phyloP scores from a whole-genome alignment of 2,113 vertebrate genomes.

The Dasyurus viverrinus region DNA sequence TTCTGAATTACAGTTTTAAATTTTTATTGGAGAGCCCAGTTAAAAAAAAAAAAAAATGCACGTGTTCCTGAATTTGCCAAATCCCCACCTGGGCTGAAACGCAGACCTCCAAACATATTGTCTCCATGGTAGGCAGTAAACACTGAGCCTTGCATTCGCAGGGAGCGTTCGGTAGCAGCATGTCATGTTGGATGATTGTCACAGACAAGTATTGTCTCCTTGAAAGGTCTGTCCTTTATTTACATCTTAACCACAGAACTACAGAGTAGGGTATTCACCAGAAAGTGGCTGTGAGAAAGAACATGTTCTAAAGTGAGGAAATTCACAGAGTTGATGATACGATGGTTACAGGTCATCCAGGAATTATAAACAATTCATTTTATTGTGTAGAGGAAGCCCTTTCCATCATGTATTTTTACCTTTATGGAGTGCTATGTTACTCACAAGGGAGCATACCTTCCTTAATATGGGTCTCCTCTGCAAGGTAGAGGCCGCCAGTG shows the following conservation, averaged over 20 bases:
- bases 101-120: neutral
- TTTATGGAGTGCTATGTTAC: conserved; percentile 80
- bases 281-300: conserved; percentile 77
- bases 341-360: conserved; percentile 76
- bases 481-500: conserved; percentile 63
- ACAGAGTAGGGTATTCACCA: conserved; percentile 66
- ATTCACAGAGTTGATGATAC: conserved; percentile 76
- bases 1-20: neutral
- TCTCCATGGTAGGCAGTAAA: neutral
- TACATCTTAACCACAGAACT: conserved; percentile 46
- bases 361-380: conserved; percentile 82
- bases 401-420: conserved; percentile 74
- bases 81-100: neutral
- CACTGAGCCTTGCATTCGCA: neutral
- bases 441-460: conserved; percentile 74
- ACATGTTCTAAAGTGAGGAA: conserved; percentile 68
- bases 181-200: neutral
- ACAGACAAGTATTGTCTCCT: conserved; percentile 8
- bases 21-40: neutral
- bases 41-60: neutral
- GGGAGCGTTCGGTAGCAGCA: neutral
- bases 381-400: conserved; percentile 78
- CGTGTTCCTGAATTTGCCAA: neutral
- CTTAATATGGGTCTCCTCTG: conserved; percentile 76
- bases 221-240: conserved; percentile 58